A percentile compares a stretch with the other conserved stretches of the same genome.
Evolutionary conservation across 2,113 vertebrate genomes (phyloP).

Genomic region (Centropristis striata): DNA sequence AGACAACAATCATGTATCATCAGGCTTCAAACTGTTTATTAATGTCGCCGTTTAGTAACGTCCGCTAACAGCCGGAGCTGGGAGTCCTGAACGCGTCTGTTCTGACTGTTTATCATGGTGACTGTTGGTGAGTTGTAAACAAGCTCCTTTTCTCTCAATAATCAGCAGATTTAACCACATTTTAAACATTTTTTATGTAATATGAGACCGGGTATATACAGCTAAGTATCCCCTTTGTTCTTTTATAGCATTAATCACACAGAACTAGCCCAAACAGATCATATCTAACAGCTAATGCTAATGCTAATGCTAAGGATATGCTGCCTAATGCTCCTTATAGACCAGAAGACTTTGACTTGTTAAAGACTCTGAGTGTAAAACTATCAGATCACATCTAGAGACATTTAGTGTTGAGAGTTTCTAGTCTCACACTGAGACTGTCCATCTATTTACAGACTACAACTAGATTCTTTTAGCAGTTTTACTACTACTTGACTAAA

Average conservation of each 20-base stretch:
- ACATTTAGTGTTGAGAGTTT: no score
- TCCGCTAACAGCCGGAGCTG: background rate
- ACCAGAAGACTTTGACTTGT: no score
- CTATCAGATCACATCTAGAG: no score
- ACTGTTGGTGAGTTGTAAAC: conserved; percentile 64
- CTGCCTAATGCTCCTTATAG: no score
- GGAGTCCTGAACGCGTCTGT: conserved; percentile 51
- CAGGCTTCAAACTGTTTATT: accelerated
- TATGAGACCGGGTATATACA: background rate
- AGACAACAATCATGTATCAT: background rate
- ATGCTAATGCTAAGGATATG: no score
- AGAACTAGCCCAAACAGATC: background rate
- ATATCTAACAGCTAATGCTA: conserved; percentile 25
- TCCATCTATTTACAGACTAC: no score
- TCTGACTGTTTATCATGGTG: conserved; percentile 61
- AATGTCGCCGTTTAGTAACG: background rate
- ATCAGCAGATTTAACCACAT: background rate
- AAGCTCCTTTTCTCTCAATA: background rate
- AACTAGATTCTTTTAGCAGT: no score
- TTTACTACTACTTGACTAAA: no score
- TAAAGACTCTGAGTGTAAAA: no score
- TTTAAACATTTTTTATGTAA: background rate
- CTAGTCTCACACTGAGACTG: no score
- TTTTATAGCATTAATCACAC: background rate
- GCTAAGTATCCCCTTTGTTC: no score